These are phyloP conservation scores for Gallinago nigripennis DNA, from an alignment of 2,797 vertebrate species.

Conservation along the genomic window DNA sequence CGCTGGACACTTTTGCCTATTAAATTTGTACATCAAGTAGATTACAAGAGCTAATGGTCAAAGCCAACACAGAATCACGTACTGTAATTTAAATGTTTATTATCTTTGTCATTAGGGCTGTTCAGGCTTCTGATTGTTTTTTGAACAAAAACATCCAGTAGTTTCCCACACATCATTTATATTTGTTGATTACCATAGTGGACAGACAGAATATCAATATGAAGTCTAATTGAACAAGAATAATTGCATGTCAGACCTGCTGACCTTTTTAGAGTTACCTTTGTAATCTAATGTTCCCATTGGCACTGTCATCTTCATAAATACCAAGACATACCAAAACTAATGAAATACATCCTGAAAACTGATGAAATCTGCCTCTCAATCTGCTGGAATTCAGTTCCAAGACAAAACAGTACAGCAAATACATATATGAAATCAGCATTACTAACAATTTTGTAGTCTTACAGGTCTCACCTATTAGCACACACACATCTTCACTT, in stretches of 20 bases:
- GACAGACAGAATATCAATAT: constrained; percentile 18
- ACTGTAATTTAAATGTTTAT: neutral
- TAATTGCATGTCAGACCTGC: constrained; percentile 23
- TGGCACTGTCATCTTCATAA: neutral
- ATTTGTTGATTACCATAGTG: neutral
- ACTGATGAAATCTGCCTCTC: neutral
- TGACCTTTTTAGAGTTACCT: constrained; percentile 44
- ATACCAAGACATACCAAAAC: neutral
- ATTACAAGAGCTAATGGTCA: neutral
- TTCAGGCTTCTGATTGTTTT: neutral
- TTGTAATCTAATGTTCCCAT: constrained; percentile 42
- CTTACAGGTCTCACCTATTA: neutral
- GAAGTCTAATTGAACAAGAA: constrained; percentile 40
- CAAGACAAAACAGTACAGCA: neutral
- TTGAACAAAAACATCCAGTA: neutral
- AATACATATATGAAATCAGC: neutral
- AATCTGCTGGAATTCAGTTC: neutral
- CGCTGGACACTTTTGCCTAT: neutral
- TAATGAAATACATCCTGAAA: neutral
- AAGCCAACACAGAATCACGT: neutral
- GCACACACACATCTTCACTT: neutral
- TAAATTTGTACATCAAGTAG: neutral
- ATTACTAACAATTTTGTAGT: neutral
- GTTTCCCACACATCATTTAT: constrained; percentile 13
- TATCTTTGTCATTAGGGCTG: neutral